Percentiles rank a stretch among this genome's conserved stretches.
Conservation (phyloP, 2,113 vertebrate species). For the Anarhynchus alexandrinus region DNA sequence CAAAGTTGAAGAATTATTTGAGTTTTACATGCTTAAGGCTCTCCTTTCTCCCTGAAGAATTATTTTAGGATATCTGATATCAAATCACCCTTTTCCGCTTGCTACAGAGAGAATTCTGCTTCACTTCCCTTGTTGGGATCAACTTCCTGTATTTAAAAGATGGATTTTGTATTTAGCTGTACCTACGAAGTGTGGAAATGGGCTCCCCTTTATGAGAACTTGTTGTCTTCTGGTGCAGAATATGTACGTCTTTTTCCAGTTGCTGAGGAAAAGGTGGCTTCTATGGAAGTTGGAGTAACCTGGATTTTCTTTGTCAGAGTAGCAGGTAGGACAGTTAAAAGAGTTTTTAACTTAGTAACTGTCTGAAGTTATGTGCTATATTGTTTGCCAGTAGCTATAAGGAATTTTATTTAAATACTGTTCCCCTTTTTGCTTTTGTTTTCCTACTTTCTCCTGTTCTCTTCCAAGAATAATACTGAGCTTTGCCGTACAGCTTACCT, state of each 20-base stretch:
- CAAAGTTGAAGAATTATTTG: slow-evolving; percentile 14
- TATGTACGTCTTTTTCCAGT: background rate
- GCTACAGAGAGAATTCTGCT: background rate
- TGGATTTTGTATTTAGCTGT: background rate
- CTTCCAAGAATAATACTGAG: background rate
- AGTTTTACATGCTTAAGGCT: background rate
- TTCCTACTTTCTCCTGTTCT: background rate
- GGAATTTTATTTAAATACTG: background rate
- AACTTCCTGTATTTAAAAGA: background rate
- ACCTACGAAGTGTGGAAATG: background rate
- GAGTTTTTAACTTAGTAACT: background rate
- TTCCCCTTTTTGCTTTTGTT: background rate
- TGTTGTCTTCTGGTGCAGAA: background rate
- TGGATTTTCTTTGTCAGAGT: background rate
- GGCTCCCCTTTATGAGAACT: background rate
- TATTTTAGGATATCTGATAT: slow-evolving; percentile 10
- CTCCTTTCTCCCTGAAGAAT: background rate
- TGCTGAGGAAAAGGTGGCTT: background rate
- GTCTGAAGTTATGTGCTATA: background rate
- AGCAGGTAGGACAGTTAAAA: background rate
- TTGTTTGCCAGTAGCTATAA: background rate
- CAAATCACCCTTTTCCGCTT: background rate
- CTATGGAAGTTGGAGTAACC: background rate
- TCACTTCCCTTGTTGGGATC: background rate
- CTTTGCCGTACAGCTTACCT: background rate